Evolutionary conservation across 2,888 invertebrate genomes (phyloP), one percentile per base, ranked within the genome.

Genomic region (Drosophila subquinaria): DNA sequence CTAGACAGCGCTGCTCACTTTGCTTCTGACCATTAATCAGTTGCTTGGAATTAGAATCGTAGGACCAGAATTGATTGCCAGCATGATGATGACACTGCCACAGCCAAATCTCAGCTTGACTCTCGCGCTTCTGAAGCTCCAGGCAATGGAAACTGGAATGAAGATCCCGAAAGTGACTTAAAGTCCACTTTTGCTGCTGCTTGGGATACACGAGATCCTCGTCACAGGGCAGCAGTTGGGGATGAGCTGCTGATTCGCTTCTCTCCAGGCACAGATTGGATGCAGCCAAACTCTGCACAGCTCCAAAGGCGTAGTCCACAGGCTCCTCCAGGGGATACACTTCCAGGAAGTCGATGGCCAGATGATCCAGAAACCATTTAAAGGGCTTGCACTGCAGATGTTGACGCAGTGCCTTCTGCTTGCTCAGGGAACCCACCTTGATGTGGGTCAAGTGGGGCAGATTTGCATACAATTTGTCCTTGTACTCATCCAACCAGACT

Each of bases 401-500:
- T 23, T 95, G 90, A 17, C 98, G 93, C 9, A 98, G 93, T 0
- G 94, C 96, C 73, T 94, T 95, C 93, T 98, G 98, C 76, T 95
- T 94, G 0, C 95, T 94, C 48, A 99, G 92, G 92, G 98, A 96
- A 0, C 98, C 98, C 0, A 97, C 94, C 90, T 96, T 95, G 15
- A 98, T 94, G 10, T 92, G 91, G 87, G 97, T 96, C 89, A 97
- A 95, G 36, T 91, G 83, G 0, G 98, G 96, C 33, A 96, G 93
- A 1, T 97, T 94, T 73, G 94, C 93, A 93, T 98, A 99, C 61
- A 99, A 91, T 90, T 95, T 96, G 84, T 98, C 95, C 4, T 97
- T 97, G 92, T 98, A 99, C 90, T 99, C 98, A 91, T 99, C 99
- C 98, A 99, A 97, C 99, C 99, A 99, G 3, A 99, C 98, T 89